phyloP scores from a whole-genome alignment of 2,888 invertebrate species.

The Orthosia gracilis region DNA sequence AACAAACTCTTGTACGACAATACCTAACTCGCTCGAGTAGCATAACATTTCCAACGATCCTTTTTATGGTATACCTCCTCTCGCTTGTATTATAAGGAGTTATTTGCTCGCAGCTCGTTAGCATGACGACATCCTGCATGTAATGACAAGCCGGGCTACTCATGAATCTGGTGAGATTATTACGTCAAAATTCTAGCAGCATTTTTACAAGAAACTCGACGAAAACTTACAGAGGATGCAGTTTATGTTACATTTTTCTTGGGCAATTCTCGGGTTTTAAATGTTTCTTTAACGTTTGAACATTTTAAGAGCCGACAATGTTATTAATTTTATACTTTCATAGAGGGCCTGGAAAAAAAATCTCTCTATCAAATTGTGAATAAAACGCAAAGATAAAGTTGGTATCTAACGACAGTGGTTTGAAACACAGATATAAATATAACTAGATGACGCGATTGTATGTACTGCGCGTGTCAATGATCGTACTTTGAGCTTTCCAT shows the following conservation, averaged over 20 bases:
- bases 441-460: no score
- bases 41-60: constrained; percentile 55
- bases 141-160: constrained; percentile 78
- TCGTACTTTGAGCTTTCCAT: no score
- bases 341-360: neutral
- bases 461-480: no score
- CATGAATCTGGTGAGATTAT: constrained; percentile 74
- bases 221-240: constrained; percentile 40
- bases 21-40: constrained; percentile 59
- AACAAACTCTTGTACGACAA: constrained; percentile 44
- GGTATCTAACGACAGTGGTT: neutral
- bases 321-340: neutral
- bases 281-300: constrained; percentile 8
- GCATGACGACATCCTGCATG: constrained; percentile 80
- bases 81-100: constrained; percentile 77
- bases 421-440: no score
- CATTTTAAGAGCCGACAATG: constrained; percentile 1
- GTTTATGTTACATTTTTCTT: constrained; percentile 28
- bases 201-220: constrained; percentile 53
- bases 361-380: no score
- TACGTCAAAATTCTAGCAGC: constrained; percentile 66
- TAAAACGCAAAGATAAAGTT: neutral
- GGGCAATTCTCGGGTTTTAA: neutral
- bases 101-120: constrained; percentile 86
- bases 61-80: constrained; percentile 58